A percentile compares a stretch with the other conserved stretches of the same genome.
phyloP scores from a whole-genome alignment of 2,797 vertebrate genomes.

The Cossypha niveicapilla region DNA sequence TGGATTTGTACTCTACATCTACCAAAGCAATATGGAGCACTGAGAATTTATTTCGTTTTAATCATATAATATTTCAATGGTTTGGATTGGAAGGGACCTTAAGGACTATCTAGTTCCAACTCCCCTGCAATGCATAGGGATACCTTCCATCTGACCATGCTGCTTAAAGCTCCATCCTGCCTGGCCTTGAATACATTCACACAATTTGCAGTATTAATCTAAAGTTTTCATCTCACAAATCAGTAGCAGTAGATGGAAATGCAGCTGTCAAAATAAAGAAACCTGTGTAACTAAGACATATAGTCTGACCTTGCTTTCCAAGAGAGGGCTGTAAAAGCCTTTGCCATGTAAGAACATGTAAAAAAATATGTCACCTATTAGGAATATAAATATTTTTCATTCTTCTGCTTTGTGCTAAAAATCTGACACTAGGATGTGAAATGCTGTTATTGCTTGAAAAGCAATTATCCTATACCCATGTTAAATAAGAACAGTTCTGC shows the following conservation, averaged over 20 bases:
- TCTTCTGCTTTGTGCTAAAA: not conserved
- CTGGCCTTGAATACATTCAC: not conserved
- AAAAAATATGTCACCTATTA: not conserved
- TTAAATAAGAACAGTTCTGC: not conserved
- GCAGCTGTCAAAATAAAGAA: not conserved
- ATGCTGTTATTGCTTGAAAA: not conserved
- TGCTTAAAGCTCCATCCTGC: not conserved
- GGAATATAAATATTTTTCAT: not conserved
- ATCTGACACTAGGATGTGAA: not conserved
- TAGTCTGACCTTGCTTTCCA: not conserved
- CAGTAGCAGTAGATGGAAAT: not conserved
- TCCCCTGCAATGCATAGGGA: not conserved
- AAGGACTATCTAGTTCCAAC: not conserved
- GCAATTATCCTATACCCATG: not conserved
- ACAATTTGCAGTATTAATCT: not conserved
- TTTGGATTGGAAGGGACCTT: not conserved
- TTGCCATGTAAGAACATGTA: not conserved
- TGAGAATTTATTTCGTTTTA: not conserved
- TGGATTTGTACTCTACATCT: not conserved
- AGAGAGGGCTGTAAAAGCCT: not conserved
- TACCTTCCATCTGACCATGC: not conserved
- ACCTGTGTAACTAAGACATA: not conserved
- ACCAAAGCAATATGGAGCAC: not conserved
- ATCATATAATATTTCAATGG: not conserved
- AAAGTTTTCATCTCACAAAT: not conserved